A percentile compares a stretch with the other conserved stretches of the same genome.
These are phyloP conservation scores for Condylura cristata DNA, from an alignment of 2,113 vertebrate species.

Conservation along the genomic window DNA sequence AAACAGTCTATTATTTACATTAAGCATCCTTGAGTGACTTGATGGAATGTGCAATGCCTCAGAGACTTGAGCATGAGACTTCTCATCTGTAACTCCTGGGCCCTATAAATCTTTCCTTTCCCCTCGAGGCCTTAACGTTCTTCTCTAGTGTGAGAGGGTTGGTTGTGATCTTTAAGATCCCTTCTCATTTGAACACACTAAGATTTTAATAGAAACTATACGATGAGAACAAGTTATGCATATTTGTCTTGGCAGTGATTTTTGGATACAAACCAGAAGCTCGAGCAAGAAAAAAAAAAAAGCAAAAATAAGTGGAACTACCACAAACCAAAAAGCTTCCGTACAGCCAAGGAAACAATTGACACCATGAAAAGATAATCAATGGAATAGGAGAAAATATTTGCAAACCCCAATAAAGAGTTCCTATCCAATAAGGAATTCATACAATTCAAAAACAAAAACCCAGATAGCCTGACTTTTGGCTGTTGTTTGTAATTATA, in stretches of 20 bases:
- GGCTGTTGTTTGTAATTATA: no score
- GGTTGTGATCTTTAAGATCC: not conserved
- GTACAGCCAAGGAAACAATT: not conserved
- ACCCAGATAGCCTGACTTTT: no score
- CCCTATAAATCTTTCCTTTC: not conserved
- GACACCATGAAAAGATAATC: not conserved
- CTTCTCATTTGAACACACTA: not conserved
- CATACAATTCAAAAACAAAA: not conserved
- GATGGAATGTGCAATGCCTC: not conserved
- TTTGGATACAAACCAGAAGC: not conserved
- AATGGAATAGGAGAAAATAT: not conserved
- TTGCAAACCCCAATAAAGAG: not conserved
- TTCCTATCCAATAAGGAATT: not conserved
- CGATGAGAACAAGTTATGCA: not conserved
- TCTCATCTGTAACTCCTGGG: not conserved
- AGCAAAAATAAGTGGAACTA: not conserved
- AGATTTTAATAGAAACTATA: not conserved
- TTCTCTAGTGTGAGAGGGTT: not conserved
- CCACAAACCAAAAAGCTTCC: not conserved
- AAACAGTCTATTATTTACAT: constrained; percentile 12
- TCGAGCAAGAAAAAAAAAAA: not conserved
- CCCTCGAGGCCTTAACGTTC: not conserved
- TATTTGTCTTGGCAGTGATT: not conserved
- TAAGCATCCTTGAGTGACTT: constrained; percentile 11
- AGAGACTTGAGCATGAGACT: not conserved